Evolutionary conservation across 2,888 invertebrate species (phyloP), one percentile per base, ranked within the genome.

Genomic region (Harmothoe impar): DNA sequence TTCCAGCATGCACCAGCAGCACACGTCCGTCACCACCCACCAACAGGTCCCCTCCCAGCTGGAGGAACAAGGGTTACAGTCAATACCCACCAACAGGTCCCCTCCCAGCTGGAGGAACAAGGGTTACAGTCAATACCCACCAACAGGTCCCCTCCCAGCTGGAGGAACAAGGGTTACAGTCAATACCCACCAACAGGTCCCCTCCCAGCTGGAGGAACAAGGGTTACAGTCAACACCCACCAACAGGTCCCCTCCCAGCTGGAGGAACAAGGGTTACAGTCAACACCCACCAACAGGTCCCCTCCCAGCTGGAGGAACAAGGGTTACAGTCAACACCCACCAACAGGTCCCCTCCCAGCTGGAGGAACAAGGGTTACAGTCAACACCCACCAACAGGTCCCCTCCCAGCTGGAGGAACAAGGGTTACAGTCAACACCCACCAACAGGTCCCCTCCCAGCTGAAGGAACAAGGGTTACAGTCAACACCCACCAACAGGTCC

Each of bases 11-110:
- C 15, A 84, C 35, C 84, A 84, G 35, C 1, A 84, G 43, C 1
- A 84, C 51, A 17, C 84, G 84, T 20, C 84, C 84, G 20, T 84
- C 84, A 23, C 51, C 20, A n/a, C 35, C 33, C 15, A 84, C 51
- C 35, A 84, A 25, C 84, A 84, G 84, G 84, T 84, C 84, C 20
- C 84, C 84, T n/a, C 84, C 84, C 10, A 84, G 33, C 84, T 84
- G 84, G 5, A 29, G 20, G 25, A 29, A 72, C 72, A 62, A n/a
- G n/a, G n/a, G n/a, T n/a, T n/a, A n/a, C 81, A 25, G 20, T 84
- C 84, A 23, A 7, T 43, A n/a, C 35, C 33, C 15, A 84, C 51
- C 35, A 84, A 25, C 84, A 84, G 84, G 84, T 84, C 84, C 20
- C 84, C 84, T n/a, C 84, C 84, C 10, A 84, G 33, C 84, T 84